Base-by-base conservation (phyloP, 2,888 invertebrate species). In the Hirtodrosophila trivittata region DNA sequence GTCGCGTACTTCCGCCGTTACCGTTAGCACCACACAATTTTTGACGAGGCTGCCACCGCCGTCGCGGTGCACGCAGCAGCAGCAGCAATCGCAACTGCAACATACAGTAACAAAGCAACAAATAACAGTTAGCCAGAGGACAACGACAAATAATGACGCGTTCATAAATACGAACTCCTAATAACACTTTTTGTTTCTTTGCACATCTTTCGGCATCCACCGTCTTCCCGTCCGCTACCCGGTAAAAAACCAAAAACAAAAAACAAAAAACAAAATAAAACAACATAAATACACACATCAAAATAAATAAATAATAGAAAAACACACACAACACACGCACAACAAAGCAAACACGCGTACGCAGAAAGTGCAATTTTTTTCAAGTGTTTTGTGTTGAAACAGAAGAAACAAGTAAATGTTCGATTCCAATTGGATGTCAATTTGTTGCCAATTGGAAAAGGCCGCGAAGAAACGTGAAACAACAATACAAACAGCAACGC, bases 1-100 rank as follows among this genome's bases (percentile, higher is more conserved):
- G 80, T 80, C 80, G 80, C 80, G 80, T 86, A 80, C 82, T 80
- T 80, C 80, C 86, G 80, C 85, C 80, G 80, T 81, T 81, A 77
- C 82, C 80, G 80, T 81, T 81, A 81, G 86, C 85, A 86, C 86
- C 78, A 80, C 68, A 84, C 76, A 82, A 52, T 63, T 76, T 32
- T 57, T 66, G 83, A 78, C 78, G 64, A 69, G 64, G 70, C 70
- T 75, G 70, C 68, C 77, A 74, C 64, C 76, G 77, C 77, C 82
- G 77, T 78, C 77, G 82, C 77, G 77, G 70, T 77, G 69, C 77
- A 74, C 62, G 80, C 76, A 73, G 73, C 72, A 75, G 74, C 55
- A 73, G 64, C 30, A 38, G 25, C 67, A 66, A 46, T 5, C 33
- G 68, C 60, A 63, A 50, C 51, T 49, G 65, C 71, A 72, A 56